phyloP scores from a whole-genome alignment of 2,113 vertebrate species.

The Planiliza haematocheilus region DNA sequence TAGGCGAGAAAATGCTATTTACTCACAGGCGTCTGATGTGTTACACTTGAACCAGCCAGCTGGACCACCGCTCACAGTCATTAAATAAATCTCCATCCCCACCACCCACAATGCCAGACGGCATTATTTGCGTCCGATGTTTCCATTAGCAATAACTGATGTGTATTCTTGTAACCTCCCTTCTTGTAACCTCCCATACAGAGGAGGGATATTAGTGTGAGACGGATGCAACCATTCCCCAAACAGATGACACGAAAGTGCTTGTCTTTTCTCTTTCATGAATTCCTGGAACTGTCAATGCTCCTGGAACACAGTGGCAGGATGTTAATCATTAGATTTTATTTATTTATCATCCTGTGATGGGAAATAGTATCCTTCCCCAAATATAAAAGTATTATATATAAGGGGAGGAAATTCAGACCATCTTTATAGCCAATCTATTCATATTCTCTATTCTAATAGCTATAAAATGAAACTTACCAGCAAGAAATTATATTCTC shows the following conservation, averaged over 20 bases:
- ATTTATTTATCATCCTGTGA: conserved; percentile 32
- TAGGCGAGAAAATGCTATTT: conserved; percentile 41
- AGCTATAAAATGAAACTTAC: conserved; percentile 2
- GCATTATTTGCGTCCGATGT: conserved; percentile 30
- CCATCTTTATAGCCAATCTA: not conserved
- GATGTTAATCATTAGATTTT: conserved; percentile 25
- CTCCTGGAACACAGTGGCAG: conserved; percentile 1
- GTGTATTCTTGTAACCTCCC: too few relatives aligned
- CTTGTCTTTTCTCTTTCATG: conserved; percentile 37
- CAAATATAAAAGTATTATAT: conserved; percentile 4
- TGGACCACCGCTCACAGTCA: conserved; percentile 33
- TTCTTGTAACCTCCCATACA: conserved; percentile 1
- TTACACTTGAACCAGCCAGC: conserved; percentile 11
- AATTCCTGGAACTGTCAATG: conserved; percentile 22
- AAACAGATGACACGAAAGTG: conserved; percentile 10
- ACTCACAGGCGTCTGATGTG: conserved; percentile 32
- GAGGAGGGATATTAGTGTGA: conserved; percentile 32
- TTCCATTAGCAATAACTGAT: conserved; percentile 44
- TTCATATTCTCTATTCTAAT: not conserved
- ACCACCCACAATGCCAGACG: not conserved
- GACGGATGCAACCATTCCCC: conserved; percentile 23
- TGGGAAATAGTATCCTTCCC: conserved; percentile 13
- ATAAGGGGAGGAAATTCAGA: not conserved
- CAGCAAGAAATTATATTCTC: not conserved
- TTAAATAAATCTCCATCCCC: conserved; percentile 43